Percentiles rank a stretch among this genome's conserved stretches.
phyloP scores from a whole-genome alignment of 2,113 vertebrate genomes.

The Chloebia gouldiae region DNA sequence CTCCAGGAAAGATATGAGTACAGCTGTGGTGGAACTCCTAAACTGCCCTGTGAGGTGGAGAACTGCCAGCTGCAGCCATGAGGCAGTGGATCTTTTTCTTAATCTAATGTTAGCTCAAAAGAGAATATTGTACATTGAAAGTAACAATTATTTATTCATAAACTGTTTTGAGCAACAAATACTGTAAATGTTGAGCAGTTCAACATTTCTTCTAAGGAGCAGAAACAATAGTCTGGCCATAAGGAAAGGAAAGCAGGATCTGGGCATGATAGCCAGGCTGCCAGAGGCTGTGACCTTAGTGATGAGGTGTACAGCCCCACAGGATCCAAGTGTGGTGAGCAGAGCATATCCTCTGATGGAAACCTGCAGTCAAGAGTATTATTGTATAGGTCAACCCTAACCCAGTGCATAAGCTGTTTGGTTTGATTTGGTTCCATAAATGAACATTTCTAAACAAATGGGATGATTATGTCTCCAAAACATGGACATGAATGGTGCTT shows the following conservation, averaged over 20 bases:
- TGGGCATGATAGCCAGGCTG: not conserved
- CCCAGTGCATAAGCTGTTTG: not conserved
- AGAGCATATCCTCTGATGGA: not conserved
- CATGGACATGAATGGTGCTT: not conserved
- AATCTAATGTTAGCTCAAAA: not conserved
- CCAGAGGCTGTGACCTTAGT: not conserved
- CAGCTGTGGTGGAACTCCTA: not conserved
- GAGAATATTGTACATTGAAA: not conserved
- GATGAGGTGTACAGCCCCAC: not conserved
- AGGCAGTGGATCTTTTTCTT: not conserved
- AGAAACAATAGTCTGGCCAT: not conserved
- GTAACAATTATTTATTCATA: not conserved
- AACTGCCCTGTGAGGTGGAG: not conserved
- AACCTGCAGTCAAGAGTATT: not conserved
- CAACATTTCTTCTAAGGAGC: not conserved
- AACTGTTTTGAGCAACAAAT: not conserved
- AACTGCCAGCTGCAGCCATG: fast-evolving
- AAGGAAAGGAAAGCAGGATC: not conserved
- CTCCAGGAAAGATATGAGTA: not conserved
- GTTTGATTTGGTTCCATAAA: not conserved
- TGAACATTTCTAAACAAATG: not conserved
- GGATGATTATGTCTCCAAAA: not conserved
- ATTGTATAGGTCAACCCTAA: not conserved
- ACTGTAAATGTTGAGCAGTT: not conserved
- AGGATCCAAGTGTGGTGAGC: not conserved